These are phyloP conservation scores for Pantelozetes paolii DNA, from an alignment of 2,888 invertebrate genomes.

Conservation along the genomic window DNA sequence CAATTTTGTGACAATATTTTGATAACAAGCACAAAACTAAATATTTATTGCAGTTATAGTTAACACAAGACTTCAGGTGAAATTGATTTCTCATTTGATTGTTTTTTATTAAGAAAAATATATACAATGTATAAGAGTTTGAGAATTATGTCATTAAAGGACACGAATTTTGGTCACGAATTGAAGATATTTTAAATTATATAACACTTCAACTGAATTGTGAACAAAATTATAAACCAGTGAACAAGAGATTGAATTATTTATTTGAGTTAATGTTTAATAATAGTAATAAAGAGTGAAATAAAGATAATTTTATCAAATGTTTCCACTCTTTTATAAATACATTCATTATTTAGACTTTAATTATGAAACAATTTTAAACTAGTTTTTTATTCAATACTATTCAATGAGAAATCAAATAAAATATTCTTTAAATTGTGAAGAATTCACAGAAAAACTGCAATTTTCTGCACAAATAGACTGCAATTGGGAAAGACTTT, in stretches of 20 bases:
- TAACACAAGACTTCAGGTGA: background rate
- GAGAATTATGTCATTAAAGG: background rate
- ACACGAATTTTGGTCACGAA: constrained; percentile 4
- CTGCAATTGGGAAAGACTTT: too few species aligned
- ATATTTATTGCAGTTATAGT: background rate
- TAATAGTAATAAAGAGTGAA: too few species aligned
- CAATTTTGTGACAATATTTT: background rate
- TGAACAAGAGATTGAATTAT: background rate
- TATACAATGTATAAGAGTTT: background rate
- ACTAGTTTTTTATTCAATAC: background rate
- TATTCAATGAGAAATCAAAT: too few species aligned
- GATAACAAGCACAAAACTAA: background rate
- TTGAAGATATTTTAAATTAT: background rate
- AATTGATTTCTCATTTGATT: background rate
- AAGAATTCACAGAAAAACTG: background rate
- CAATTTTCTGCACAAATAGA: too few species aligned
- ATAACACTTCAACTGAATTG: background rate
- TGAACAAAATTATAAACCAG: background rate
- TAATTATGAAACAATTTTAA: too few species aligned
- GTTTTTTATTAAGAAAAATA: background rate
- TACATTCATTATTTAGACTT: too few species aligned
- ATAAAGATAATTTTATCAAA: too few species aligned
- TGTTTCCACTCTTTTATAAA: too few species aligned
- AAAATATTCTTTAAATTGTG: background rate
- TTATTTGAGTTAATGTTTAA: too few species aligned